These are phyloP conservation scores for Chalcis sispes DNA, from an alignment of 2,888 invertebrate species.

Conservation along the genomic window DNA sequence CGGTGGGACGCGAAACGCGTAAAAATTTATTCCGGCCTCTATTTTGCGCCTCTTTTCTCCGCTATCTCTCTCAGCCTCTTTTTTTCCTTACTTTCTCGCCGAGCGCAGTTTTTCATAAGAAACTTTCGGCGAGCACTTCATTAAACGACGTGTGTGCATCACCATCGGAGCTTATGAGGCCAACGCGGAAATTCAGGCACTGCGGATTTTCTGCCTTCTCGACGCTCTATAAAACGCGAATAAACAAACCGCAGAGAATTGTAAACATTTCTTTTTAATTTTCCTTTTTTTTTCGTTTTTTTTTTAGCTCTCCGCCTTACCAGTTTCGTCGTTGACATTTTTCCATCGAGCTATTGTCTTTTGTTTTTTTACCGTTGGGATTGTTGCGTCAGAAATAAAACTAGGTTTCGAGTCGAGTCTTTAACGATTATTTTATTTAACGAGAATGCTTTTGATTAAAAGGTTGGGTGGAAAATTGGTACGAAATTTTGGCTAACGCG, in stretches of 20 bases:
- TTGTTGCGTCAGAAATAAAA: too few relatives aligned
- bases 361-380: neutral
- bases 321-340: too few relatives aligned
- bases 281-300: too few relatives aligned
- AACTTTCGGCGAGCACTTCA: conserved; percentile 42
- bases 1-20: too few relatives aligned
- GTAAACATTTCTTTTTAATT: neutral
- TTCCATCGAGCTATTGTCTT: neutral
- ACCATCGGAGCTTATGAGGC: conserved; percentile 30
- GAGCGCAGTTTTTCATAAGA: conserved; percentile 32
- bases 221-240: neutral
- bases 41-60: conserved; percentile 24
- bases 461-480: too few relatives aligned
- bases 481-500: too few relatives aligned
- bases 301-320: too few relatives aligned
- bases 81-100: neutral
- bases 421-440: neutral
- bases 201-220: neutral
- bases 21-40: conserved; percentile 46
- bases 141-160: conserved; percentile 23
- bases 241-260: conserved; percentile 38
- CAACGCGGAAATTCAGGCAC: too few relatives aligned
- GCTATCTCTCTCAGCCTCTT: too few relatives aligned
- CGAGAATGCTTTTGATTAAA: neutral
- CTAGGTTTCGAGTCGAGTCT: neutral